Evolutionary conservation across 2,888 invertebrate genomes (phyloP).

Genomic region (Pemphredon lugubris): DNA sequence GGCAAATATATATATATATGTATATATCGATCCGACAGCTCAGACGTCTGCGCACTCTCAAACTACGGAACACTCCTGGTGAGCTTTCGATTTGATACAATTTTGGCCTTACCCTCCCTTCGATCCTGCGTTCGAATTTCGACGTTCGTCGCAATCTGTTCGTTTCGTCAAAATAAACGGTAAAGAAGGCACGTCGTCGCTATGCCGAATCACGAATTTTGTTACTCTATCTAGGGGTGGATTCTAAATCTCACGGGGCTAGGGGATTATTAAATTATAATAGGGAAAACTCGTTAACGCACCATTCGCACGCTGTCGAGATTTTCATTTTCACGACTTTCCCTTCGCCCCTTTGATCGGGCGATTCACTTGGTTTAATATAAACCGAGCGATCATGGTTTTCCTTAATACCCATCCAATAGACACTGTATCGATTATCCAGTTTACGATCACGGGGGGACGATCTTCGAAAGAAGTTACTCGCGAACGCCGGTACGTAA

Average conservation of each 20-base stretch:
- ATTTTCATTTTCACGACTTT: neutral
- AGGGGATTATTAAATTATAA: slow-evolving; percentile 12
- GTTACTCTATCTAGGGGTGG: neutral
- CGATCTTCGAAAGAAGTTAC: neutral
- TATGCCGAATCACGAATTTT: neutral
- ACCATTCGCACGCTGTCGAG: slow-evolving; percentile 3
- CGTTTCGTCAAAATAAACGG: neutral
- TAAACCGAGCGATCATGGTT: slow-evolving; percentile 65
- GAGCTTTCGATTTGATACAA: no score
- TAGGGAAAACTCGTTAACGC: slow-evolving; percentile 16
- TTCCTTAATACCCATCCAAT: slow-evolving; percentile 9
- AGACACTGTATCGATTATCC: neutral
- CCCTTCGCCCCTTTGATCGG: no score
- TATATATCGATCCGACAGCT: no score
- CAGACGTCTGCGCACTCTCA: no score
- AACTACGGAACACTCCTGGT: neutral
- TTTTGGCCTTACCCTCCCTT: no score
- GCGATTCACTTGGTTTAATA: slow-evolving; percentile 69
- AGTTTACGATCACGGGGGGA: slow-evolving; percentile 6
- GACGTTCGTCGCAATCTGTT: neutral
- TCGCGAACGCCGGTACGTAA: neutral
- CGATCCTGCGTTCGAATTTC: no score
- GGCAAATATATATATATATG: no score
- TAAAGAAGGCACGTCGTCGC: neutral
- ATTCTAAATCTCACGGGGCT: neutral